Base-by-base conservation (phyloP, 2,888 invertebrate genomes). In the Euplagia quadripunctaria region DNA sequence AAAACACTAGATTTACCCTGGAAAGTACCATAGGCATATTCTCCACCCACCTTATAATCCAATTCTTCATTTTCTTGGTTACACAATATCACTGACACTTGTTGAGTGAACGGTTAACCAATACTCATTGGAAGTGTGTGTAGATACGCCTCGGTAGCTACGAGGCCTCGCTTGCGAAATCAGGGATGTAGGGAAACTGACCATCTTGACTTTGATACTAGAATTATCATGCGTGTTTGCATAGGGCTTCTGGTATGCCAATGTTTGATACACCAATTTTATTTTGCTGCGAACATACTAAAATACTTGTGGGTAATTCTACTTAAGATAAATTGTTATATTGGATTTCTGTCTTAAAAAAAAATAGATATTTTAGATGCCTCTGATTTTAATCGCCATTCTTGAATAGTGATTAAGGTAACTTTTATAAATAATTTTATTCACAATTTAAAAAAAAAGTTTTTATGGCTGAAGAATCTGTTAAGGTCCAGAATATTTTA, bases 111-210 rank as follows among this genome's bases (percentile, higher is more conserved):
- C 75, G 31, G 63, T 78, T 75, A 41, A 49, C 68, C 72, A 74
- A 69, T 65, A 68, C 64, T 72, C 64, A 79, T 72, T 83, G 83
- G 83, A 81, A 82, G 70, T 64, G 52, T 52, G 12, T 41, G 74
- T 7, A 16, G 61, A 8, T 20, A 75, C 72, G 83, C 66, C 71
- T 61, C 65, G 64, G 70, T 70, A 71, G 43, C 41, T 69, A 46
- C 68, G 64, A 70, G 70, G 74, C 72, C 81, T 71, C 67, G 68
- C 65, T 80, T 79, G 69, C 79, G 68, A 68, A 74, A 80, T 63
- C 42, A 64, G 71, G 78, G 73, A 80, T 74, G 76, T 73, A 79
- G 85, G 75, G 85, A 82, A 84, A 84, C 80, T 70, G 55, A 14
- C 12, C 64, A 12, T 76, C 71, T 84, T 84, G 79, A 79, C 82